Evolutionary conservation across 2,888 invertebrate genomes (phyloP), one percentile per base, ranked within the genome.

Genomic region (Argyresthia albistria): DNA sequence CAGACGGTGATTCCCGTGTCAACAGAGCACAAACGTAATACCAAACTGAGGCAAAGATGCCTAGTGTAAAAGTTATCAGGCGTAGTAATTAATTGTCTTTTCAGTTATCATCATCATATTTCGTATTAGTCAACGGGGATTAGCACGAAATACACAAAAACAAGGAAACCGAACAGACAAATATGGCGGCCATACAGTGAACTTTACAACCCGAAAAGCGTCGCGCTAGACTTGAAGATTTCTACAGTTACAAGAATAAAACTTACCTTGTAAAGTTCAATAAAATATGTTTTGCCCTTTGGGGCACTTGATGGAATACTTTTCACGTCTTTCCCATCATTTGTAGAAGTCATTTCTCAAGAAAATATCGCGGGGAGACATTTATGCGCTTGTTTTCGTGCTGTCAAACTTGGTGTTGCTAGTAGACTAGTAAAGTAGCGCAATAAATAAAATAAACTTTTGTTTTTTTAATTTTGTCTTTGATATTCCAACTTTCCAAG

Each of bases 261-360:
- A 74, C 83, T 76, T 67, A 88, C 88, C 82, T 84, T 83, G 62
- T 81, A 86, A 77, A 84, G 79, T 68, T 86, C 86, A 73, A 87
- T 82, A 69, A 73, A 84, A 81, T 78, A 81, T 73, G 76, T 59
- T 77, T 88, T 88, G 76, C 79, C 80, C 74, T 78, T 88, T 65
- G 64, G 77, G 73, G 73, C 75, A 76, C 77, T 79, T 66, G 75
- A 75, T 76, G 73, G 76, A 76, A 74, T 74, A 88, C 73, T 86
- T 81, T 84, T 87, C 79, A 87, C 83, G 70, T 87, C 83, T 83
- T 83, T 84, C 75, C 78, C 84, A 79, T 88, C 86, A 84, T 86
- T 86, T 84, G 82, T 82, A 78, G 88, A 88, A 88, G 84, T 87
- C 88, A 88, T 88, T 87, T 88, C 88, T 87, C 80, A 87, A 65